phyloP scores from a whole-genome alignment of 2,113 vertebrate species.

The Podarcis muralis region DNA sequence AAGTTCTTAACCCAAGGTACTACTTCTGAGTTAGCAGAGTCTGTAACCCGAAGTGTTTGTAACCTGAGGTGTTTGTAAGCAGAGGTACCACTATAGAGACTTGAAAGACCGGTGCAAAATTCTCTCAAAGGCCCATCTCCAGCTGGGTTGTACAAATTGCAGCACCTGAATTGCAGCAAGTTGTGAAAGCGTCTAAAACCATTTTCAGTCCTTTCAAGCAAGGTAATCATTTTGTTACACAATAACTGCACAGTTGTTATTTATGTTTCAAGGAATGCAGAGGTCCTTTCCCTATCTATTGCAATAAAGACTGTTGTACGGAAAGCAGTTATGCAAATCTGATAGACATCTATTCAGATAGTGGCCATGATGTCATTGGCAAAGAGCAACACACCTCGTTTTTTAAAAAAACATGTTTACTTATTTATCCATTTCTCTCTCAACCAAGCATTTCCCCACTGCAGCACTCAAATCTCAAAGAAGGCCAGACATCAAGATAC shows the following conservation, averaged over 20 bases:
- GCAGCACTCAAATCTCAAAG: background rate
- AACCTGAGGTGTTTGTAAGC: too few relatives aligned
- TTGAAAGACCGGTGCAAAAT: background rate
- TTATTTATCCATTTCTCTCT: background rate
- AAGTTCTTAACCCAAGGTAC: too few relatives aligned
- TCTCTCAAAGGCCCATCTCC: background rate
- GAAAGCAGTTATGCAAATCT: background rate
- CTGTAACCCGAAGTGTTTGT: too few relatives aligned
- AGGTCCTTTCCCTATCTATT: background rate
- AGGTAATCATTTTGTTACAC: background rate
- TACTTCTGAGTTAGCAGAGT: too few relatives aligned
- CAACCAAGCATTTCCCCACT: background rate
- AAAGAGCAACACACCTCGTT: background rate
- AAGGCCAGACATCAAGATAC: background rate
- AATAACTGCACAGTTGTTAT: background rate
- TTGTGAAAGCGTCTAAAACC: background rate
- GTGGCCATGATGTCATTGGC: background rate
- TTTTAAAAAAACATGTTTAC: too few relatives aligned
- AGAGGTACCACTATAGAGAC: too few relatives aligned
- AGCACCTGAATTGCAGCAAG: background rate
- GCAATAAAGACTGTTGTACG: background rate
- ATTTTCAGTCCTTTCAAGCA: background rate
- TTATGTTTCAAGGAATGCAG: background rate
- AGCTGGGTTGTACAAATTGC: background rate
- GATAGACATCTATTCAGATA: background rate